Base-by-base conservation (phyloP, 2,113 vertebrate species). In the Cettia cetti region DNA sequence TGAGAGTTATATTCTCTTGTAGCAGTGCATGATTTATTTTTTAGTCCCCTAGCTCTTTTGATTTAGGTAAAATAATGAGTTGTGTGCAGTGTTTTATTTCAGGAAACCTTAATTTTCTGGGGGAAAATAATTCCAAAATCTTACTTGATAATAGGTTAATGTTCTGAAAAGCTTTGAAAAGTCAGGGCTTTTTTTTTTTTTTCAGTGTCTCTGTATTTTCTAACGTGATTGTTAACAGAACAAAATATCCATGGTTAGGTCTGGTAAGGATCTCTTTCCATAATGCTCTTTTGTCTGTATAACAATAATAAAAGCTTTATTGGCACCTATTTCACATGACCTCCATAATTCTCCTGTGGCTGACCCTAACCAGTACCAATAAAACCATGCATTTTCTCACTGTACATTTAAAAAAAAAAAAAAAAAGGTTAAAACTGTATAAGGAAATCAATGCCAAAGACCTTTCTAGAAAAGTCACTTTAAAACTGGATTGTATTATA, bases 231-330 rank as follows among this genome's bases (percentile, higher is more conserved):
- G 90, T 88, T 95, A 93, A 63, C 87, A 94, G 85, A 93, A 91
- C 79, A 95, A 95, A 94, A 96, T 88, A 90, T 74, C 82, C 60
- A 66, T 64, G 76, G 79, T 70, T 90, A 77, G 47, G 71, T 94
- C 94, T 96, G 92, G 82, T 96, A 96, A 97, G 88, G 47, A 95
- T 90, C 90, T 93, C 82, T 88, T 94, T 96, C 88, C 79, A 89
- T 96, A 96, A 94, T 94, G 94, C 79, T 88, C 93, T 95, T 97
- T 96, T 96, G 95, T 95, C 93, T 92, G 75, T 88, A 90, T 95
- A 95, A 95, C 93, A 95, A 94, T 95, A 95, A 96, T 95, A 97
- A 97, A 97, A 96, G 94, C 95, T 94, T 97, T 97, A 94, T 91
- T 95, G 95, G 92, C 94, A 96, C 90, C 92, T 95, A 90, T 96